A percentile compares a stretch with the other conserved stretches of the same genome.
These are phyloP conservation scores for Nematopogon swammerdamellus DNA, from an alignment of 2,888 invertebrate genomes.

Conservation along the genomic window DNA sequence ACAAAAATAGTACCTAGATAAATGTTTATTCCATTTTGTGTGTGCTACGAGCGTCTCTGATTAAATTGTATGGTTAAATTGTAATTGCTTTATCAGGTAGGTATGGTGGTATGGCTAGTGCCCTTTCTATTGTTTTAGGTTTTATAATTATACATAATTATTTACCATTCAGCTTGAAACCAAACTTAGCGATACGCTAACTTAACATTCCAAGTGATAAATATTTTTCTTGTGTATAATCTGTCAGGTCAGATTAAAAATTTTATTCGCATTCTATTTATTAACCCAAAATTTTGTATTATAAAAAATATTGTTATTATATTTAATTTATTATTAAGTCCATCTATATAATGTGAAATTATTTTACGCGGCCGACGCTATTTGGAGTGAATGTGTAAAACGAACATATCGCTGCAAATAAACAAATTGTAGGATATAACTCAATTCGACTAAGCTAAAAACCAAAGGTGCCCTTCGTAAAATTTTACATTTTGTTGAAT, in stretches of 20 bases:
- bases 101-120: too few relatives aligned
- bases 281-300: conserved; percentile 24
- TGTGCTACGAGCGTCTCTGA: too few relatives aligned
- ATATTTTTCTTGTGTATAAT: not conserved
- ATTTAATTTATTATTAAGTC: conserved; percentile 36
- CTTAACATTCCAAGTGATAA: not conserved
- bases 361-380: conserved; percentile 43
- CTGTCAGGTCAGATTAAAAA: not conserved
- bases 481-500: conserved; percentile 56
- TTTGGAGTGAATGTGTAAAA: conserved; percentile 40
- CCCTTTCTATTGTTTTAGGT: too few relatives aligned
- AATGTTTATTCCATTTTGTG: too few relatives aligned
- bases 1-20: too few relatives aligned
- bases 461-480: conserved; percentile 83
- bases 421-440: conserved; percentile 45
- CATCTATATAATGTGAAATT: conserved; percentile 29
- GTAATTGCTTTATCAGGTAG: too few relatives aligned
- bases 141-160: conserved; percentile 9
- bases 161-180: conserved; percentile 26
- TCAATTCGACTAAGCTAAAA: conserved; percentile 71
- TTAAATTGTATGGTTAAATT: too few relatives aligned
- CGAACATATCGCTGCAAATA: conserved; percentile 43
- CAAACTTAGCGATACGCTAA: not conserved
- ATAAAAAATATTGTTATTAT: conserved; percentile 42
- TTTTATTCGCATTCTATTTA: not conserved